Base-by-base conservation (phyloP, 2,797 vertebrate species). In the Gymnoscopelus microlampas region DNA sequence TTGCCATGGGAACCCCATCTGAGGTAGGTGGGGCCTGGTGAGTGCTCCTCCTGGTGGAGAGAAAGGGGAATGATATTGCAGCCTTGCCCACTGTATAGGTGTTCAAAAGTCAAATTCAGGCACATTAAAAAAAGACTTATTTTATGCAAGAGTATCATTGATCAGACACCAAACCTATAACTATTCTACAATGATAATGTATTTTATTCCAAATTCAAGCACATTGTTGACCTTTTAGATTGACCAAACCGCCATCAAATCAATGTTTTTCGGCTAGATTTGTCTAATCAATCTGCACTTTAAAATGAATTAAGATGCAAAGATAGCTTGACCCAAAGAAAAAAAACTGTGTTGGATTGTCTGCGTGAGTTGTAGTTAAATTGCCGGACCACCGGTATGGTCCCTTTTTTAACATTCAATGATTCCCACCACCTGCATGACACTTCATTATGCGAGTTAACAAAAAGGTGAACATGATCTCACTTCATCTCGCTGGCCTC, bases 401-500 rank as follows among this genome's bases (percentile, higher is more conserved):
- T 8, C 8, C 39, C 7, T 44, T 44, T 44, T 9, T 8, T 19
- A 19, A 19, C 19, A 19, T 51, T 51, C 50, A 13, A 51, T 51
- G 12, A 13, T 51, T 13, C 50, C 50, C 50, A 51, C 12, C 12
- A 13, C 50, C 50, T 13, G n/a, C 50, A 19, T 19, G 19, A 19
- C 19, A 62, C 12, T 7, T 29, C 3, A 29, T 55, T 19, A 39
- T 56, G 15, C 15, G 26, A 14, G 7, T 13, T 32, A 47, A 26
- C 1, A 15, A 3, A 19, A 9, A 50, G 3, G 4, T 29, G 15
- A 54, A 64, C n/a, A 5, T 60, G 53, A 0, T 35, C 87, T 90
- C 68, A 92, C 89, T 72, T 79, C 79, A 80, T 89, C 87, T 89
- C 83, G 1, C 51, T 82, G 54, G 50, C 70, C 51, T 81, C 78